These are phyloP conservation scores for Aplocera efformata DNA, from an alignment of 2,888 invertebrate species.

Conservation along the genomic window DNA sequence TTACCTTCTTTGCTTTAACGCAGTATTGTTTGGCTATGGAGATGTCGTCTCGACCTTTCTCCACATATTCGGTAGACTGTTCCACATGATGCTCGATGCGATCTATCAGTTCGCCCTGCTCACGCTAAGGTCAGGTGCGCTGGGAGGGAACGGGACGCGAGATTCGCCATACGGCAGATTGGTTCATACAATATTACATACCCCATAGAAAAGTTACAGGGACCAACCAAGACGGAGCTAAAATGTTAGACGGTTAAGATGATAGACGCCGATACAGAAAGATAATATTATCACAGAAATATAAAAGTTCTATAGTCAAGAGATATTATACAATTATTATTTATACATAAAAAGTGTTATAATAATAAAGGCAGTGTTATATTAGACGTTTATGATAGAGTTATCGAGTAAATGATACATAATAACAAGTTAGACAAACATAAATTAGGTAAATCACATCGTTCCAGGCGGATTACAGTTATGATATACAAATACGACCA, in stretches of 20 bases:
- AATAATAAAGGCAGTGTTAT: conserved; percentile 30
- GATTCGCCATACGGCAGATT: conserved; percentile 59
- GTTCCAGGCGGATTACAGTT: conserved; percentile 50
- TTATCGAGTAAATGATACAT: conserved; percentile 56
- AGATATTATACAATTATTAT: conserved; percentile 29
- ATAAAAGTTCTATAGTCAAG: conserved; percentile 32
- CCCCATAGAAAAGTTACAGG: conserved; percentile 47
- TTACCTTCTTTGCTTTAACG: conserved; percentile 94
- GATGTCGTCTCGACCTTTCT: conserved; percentile 88
- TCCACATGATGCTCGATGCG: conserved; percentile 96
- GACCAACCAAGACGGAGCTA: conserved; percentile 56
- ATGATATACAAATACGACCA: conserved; percentile 56
- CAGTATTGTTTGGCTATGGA: conserved; percentile 90
- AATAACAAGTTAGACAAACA: conserved; percentile 42
- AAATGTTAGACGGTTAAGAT: conserved; percentile 50
- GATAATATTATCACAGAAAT: conserved; percentile 19
- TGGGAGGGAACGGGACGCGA: conserved; percentile 59
- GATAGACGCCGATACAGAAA: conserved; percentile 27
- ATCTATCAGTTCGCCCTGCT: conserved; percentile 96
- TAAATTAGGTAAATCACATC: conserved; percentile 15
- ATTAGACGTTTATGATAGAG: conserved; percentile 26
- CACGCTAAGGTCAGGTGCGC: conserved; percentile 64
- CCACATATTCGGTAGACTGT: conserved; percentile 91
- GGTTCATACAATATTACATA: conserved; percentile 66
- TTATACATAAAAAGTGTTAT: conserved; percentile 36